Evolutionary conservation across 2,797 vertebrate species (phyloP), one percentile per base, ranked within the genome.

Genomic region (Gobionotothen gibberifrons): DNA sequence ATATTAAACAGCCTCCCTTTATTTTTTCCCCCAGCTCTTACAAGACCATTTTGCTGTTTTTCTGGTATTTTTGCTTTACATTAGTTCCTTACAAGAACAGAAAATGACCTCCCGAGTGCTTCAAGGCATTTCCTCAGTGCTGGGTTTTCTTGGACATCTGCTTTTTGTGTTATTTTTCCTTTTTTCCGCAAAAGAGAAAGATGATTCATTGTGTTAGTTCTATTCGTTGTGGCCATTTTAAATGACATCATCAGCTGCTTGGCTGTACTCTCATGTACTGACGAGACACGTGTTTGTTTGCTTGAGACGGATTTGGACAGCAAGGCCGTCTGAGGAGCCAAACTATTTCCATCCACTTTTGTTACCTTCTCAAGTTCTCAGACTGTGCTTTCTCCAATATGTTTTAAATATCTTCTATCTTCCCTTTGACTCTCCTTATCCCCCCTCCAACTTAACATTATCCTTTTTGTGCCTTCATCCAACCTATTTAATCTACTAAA

Each of bases 1-100:
- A 92, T 93, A 92, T 92, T 91, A 89, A 92, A 85, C 53, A 72
- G 80, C 73, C 49, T 61, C 62, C 58, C 32, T 76, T 71, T 57
- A 53, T 62, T 60, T 15, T 54, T 60, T 56, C 15, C 43, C 29
- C 42, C 22, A 60, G 52, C 60, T 79, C 66, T 67, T 72, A 81
- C 54, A 53, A 75, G 77, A 60, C 56, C 5, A 40, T 74, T 69
- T 81, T 54, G 52, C 26, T 49, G 42, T 17, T 61, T 73, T 58
- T 73, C 2, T 46, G 44, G 12, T 63, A 0, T 29, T 78, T 77
- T 11, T 75, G 51, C 22, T 81, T 69, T 29, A 53, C 60, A 52
- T 44, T 2, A 42, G 63, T 26, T 56, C 49, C 78, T 68, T 81
- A 80, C 56, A 40, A 48, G 56, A 66, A 14, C 53, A 22, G 22